Evolutionary conservation across 2,888 invertebrate genomes (phyloP), one percentile per base, ranked within the genome.

Genomic region (Lampropteryx suffumata): DNA sequence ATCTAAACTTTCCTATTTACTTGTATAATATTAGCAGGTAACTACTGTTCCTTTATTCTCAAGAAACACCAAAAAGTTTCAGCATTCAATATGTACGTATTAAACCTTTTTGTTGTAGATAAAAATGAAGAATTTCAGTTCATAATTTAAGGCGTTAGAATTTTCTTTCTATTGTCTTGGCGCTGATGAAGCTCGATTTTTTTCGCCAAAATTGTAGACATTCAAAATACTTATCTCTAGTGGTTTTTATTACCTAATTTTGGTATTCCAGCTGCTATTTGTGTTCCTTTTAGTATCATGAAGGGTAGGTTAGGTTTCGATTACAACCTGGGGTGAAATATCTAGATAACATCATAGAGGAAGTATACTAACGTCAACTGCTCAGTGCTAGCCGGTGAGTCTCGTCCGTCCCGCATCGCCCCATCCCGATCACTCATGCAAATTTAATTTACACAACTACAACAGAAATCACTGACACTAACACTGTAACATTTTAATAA

Each of bases 361-460:
- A 30, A 27, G 4, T 1, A 41, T 71, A 83, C 88, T 80, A 70
- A 89, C 88, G 88, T 89, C 84, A 88, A 82, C 84, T 88, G 85
- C 60, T 88, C 89, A 43, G 87, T 87, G 78, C 86, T 88, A 71
- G 86, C 87, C 80, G 89, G 88, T 69, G 88, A 85, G 52, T 81
- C 84, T 65, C 87, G 76, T 72, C 87, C 88, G 69, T 79, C 82
- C 78, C 82, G 76, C 71, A 69, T 82, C 64, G 70, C 76, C 69
- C 83, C 89, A 89, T 89, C 79, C 65, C 76, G 69, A 67, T 74
- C 85, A 87, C 81, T 85, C 89, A 89, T 89, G 82, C 88, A 88
- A 86, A 56, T 36, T 32, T 42, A 52, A 46, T 47, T 46, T 39
- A 33, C 59, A 57, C 62, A 27, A 51, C 50, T 43, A 29, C 29